Evolutionary conservation across 2,113 vertebrate species (phyloP).

Genomic region (Heteronetta atricapilla): DNA sequence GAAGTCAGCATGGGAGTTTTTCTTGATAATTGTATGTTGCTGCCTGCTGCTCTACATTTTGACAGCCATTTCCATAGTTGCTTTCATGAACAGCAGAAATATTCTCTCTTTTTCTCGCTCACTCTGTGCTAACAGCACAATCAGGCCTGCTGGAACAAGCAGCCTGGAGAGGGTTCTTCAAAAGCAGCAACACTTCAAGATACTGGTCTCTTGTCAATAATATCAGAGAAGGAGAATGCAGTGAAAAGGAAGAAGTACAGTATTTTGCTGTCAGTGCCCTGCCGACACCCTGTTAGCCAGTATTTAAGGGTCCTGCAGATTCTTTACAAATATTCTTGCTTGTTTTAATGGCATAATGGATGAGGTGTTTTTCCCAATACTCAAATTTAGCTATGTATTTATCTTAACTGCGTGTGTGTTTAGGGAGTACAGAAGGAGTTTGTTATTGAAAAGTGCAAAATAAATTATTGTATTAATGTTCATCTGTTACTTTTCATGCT

Average conservation of each 20-base stretch:
- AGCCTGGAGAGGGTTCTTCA: slow-evolving; percentile 81
- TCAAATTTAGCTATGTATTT: slow-evolving; percentile 56
- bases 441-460: slow-evolving; percentile 43
- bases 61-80: slow-evolving; percentile 85
- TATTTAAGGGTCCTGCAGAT: slow-evolving; percentile 58
- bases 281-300: slow-evolving; percentile 65
- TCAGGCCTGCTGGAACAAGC: slow-evolving; percentile 77
- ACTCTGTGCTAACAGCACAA: slow-evolving; percentile 79
- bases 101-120: slow-evolving; percentile 78
- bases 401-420: slow-evolving; percentile 53
- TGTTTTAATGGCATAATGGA: slow-evolving; percentile 61
- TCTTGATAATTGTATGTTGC: slow-evolving; percentile 86
- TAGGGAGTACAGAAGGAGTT: slow-evolving; percentile 56
- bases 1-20: slow-evolving; percentile 80
- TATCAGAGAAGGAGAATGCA: slow-evolving; percentile 63
- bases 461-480: neutral
- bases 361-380: slow-evolving; percentile 53
- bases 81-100: slow-evolving; percentile 83
- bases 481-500: slow-evolving; percentile 48
- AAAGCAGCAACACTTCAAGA: slow-evolving; percentile 80
- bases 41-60: slow-evolving; percentile 83
- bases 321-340: slow-evolving; percentile 67
- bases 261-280: slow-evolving; percentile 73
- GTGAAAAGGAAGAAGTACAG: slow-evolving; percentile 55
- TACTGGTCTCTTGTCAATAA: slow-evolving; percentile 75